Evolutionary conservation across 1,140 invertebrate species (phyloP).

Genomic region (Musca vetustissima): DNA sequence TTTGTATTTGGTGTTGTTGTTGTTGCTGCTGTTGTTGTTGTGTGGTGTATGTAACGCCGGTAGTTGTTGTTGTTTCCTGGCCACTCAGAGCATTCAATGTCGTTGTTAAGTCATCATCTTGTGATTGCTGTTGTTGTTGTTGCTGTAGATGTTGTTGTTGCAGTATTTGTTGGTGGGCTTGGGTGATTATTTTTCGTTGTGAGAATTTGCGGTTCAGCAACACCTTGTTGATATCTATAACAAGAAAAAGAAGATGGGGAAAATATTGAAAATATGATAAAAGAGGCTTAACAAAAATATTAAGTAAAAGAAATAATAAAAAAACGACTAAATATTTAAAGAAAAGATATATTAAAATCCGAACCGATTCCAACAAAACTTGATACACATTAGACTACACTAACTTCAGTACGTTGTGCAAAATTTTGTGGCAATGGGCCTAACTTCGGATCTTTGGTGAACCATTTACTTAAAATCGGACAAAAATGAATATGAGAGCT

Average conservation of each 20-base stretch:
- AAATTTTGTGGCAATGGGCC: too few relatives aligned
- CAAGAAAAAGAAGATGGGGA: not conserved
- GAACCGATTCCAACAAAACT: too few relatives aligned
- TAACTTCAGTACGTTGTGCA: too few relatives aligned
- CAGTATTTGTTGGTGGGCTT: constrained; percentile 34
- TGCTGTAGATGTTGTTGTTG: constrained; percentile 41
- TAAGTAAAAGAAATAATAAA: too few relatives aligned
- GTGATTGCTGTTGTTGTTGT: constrained; percentile 30
- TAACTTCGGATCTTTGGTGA: too few relatives aligned
- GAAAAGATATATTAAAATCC: too few relatives aligned
- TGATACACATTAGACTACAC: too few relatives aligned
- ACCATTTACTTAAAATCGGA: too few relatives aligned
- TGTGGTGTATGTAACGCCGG: constrained; percentile 3
- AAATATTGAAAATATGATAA: not conserved
- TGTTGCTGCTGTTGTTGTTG: constrained; percentile 23
- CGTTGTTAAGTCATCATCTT: constrained; percentile 26
- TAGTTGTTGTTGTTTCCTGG: constrained; percentile 17
- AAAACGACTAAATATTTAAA: too few relatives aligned
- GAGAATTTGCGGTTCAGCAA: constrained; percentile 49
- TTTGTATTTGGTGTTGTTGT: constrained; percentile 27
- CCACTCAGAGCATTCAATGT: not conserved
- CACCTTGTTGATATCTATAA: constrained; percentile 50
- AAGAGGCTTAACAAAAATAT: too few relatives aligned
- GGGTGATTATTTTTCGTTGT: constrained; percentile 43
- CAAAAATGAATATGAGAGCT: too few relatives aligned